phyloP scores from a whole-genome alignment of 2,797 vertebrate genomes.

The Sylvilagus floridanus region DNA sequence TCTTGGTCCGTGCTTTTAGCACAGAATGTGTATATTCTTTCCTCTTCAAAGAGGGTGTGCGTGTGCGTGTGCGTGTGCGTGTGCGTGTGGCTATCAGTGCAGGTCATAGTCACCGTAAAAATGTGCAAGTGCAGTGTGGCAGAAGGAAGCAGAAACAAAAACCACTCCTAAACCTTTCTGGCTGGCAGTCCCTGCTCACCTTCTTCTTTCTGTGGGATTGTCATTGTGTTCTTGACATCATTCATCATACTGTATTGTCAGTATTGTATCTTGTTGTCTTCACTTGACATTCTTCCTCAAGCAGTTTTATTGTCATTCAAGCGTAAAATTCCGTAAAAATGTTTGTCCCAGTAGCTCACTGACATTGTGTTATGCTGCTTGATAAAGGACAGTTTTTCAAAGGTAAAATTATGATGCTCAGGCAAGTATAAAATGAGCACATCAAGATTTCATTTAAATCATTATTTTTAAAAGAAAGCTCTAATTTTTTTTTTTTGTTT shows the following conservation, averaged over 20 bases:
- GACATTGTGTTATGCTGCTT: background rate
- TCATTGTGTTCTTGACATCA: constrained; percentile 38
- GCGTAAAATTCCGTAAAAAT: background rate
- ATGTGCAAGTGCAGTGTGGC: background rate
- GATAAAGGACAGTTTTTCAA: constrained; percentile 33
- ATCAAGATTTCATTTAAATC: constrained; percentile 25
- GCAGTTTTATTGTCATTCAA: constrained; percentile 48
- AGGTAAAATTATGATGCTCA: constrained; percentile 16
- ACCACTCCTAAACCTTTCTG: background rate
- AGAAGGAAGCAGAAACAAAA: background rate
- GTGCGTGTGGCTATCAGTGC: constrained; percentile 6
- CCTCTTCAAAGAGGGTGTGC: constrained; percentile 36
- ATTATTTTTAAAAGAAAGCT: background rate
- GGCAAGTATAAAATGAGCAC: background rate
- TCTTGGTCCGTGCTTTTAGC: constrained; percentile 16
- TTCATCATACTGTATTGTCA: constrained; percentile 4
- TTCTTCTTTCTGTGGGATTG: constrained; percentile 52
- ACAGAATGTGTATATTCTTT: constrained; percentile 51
- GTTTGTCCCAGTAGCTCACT: background rate
- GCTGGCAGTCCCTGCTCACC: background rate
- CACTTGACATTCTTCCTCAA: background rate
- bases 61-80: background rate
- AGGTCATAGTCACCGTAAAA: constrained; percentile 30
- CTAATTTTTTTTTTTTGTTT: too few species aligned
- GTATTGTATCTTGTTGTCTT: constrained; percentile 18